These are phyloP conservation scores for Ivindomyrus marchei DNA, from an alignment of 2,113 vertebrate species.

Conservation along the genomic window DNA sequence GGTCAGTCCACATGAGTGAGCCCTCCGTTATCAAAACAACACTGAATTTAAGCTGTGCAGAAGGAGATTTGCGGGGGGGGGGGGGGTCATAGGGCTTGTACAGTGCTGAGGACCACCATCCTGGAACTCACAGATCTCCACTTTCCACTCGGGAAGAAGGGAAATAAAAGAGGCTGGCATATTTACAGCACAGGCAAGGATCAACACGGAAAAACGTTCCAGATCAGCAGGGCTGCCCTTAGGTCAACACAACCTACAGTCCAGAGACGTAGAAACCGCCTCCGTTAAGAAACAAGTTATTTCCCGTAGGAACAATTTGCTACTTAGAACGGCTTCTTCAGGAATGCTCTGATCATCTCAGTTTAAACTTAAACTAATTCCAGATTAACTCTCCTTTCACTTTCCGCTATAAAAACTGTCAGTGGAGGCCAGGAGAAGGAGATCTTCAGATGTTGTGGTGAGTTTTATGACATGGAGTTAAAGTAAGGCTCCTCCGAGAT, in stretches of 20 bases:
- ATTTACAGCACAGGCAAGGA: background rate
- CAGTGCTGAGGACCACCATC: background rate
- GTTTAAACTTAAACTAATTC: background rate
- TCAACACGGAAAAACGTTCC: background rate
- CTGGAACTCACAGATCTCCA: background rate
- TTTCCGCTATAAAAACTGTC: background rate
- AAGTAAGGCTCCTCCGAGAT: background rate
- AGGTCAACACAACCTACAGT: background rate
- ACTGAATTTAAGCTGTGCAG: no score
- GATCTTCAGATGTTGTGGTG: background rate
- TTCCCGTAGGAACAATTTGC: background rate
- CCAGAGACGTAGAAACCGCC: background rate
- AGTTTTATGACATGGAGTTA: background rate
- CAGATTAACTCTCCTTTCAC: background rate
- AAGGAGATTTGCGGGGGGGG: background rate
- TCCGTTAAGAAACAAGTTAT: background rate
- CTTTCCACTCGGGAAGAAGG: background rate
- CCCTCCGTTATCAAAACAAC: background rate
- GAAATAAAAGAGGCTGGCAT: background rate
- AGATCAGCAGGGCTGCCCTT: background rate
- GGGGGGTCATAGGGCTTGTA: background rate
- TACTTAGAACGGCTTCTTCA: background rate
- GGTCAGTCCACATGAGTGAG: background rate
- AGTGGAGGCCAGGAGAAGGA: background rate
- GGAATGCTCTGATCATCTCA: background rate